phyloP scores from a whole-genome alignment of 2,888 invertebrate species.

The Nephrocerus scutellatus region DNA sequence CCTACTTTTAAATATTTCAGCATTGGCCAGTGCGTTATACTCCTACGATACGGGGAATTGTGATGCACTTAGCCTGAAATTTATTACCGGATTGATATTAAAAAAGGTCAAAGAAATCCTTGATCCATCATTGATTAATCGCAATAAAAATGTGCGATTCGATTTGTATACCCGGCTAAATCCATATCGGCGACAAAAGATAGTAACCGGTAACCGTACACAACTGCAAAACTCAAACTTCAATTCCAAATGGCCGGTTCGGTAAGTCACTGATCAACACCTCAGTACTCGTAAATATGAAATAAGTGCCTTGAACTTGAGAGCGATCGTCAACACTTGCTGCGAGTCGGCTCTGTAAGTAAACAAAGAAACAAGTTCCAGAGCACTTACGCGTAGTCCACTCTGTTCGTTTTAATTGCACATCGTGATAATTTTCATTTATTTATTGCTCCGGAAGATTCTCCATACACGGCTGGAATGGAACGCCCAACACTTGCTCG shows the following conservation, averaged over 20 bases:
- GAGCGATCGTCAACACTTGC: constrained; percentile 2
- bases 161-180: constrained; percentile 37
- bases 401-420: too few species aligned
- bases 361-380: not conserved
- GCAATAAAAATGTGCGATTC: constrained; percentile 28
- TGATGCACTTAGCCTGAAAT: constrained; percentile 28
- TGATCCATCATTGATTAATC: constrained; percentile 17
- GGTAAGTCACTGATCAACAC: constrained; percentile 24
- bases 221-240: constrained; percentile 30
- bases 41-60: too few species aligned
- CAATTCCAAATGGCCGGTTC: constrained; percentile 38
- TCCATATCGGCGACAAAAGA: constrained; percentile 27
- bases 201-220: constrained; percentile 28
- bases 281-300: constrained; percentile 1
- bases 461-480: constrained; percentile 39
- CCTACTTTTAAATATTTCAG: too few species aligned
- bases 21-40: too few species aligned
- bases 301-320: not conserved
- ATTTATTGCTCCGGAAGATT: too few species aligned
- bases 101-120: constrained; percentile 28
- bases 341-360: too few species aligned
- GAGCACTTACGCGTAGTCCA: too few species aligned
- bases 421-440: too few species aligned
- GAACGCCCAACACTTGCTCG: constrained; percentile 33
- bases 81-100: constrained; percentile 26